Percentiles rank a stretch among this genome's conserved stretches.
phyloP scores from a whole-genome alignment of 2,113 vertebrate genomes.

The Esox niger region DNA sequence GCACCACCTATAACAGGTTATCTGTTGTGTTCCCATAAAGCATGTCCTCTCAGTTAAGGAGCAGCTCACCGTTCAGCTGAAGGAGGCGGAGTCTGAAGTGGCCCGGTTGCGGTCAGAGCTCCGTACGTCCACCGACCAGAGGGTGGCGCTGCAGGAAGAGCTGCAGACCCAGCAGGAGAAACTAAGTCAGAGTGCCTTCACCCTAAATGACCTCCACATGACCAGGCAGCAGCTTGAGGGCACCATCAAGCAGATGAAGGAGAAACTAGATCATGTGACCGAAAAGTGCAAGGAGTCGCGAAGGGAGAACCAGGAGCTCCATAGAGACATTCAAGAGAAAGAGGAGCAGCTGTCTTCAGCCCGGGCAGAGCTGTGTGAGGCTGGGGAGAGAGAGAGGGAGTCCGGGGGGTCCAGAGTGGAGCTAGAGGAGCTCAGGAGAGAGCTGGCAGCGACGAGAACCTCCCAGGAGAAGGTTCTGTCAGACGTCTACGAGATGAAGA shows the following conservation, averaged over 20 bases:
- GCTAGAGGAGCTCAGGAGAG: constrained; percentile 63
- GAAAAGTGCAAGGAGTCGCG: constrained; percentile 64
- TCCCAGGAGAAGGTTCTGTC: constrained; percentile 74
- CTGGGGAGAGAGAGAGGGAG: constrained; percentile 40
- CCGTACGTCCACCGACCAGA: constrained; percentile 71
- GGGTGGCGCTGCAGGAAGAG: constrained; percentile 67
- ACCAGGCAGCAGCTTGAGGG: constrained; percentile 79
- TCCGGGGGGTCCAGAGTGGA: constrained; percentile 32
- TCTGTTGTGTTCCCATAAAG: constrained; percentile 53
- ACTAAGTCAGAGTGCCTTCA: constrained; percentile 76
- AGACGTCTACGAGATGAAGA: constrained; percentile 78
- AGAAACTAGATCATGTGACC: constrained; percentile 74
- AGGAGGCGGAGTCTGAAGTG: constrained; percentile 71
- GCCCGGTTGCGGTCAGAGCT: constrained; percentile 72
- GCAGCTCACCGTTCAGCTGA: constrained; percentile 79
- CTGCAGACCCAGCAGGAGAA: constrained; percentile 80
- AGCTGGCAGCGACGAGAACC: constrained; percentile 72
- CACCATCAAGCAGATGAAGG: constrained; percentile 74
- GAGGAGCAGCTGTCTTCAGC: constrained; percentile 71
- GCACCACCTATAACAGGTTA: neutral
- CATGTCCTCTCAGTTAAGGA: constrained; percentile 90
- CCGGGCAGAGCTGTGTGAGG: constrained; percentile 57
- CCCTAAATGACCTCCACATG: constrained; percentile 82
- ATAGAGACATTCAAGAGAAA: constrained; percentile 69
- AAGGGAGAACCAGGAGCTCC: constrained; percentile 73